These are phyloP conservation scores for Hirudo medicinalis DNA, from an alignment of 1,140 invertebrate genomes.

Conservation along the genomic window DNA sequence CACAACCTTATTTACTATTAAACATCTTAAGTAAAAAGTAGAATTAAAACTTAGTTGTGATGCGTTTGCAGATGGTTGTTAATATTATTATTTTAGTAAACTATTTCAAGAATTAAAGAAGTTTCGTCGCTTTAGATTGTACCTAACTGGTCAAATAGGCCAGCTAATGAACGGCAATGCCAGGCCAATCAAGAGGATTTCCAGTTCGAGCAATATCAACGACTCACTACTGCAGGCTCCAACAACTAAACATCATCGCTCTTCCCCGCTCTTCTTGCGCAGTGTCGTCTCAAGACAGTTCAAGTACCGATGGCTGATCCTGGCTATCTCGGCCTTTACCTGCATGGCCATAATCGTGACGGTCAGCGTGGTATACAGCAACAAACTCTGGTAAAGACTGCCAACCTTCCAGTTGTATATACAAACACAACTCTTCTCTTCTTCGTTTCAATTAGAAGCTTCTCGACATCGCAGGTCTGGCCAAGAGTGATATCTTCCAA, in stretches of 20 bases:
- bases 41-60: too few relatives aligned
- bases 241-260: neutral
- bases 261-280: slow-evolving; percentile 17
- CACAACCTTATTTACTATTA: too few relatives aligned
- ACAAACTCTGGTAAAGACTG: slow-evolving; percentile 5
- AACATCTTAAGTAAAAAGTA: too few relatives aligned
- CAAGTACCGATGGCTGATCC: slow-evolving; percentile 19
- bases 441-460: too few relatives aligned
- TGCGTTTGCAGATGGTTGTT: too few relatives aligned
- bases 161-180: slow-evolving; percentile 13
- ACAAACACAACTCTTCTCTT: too few relatives aligned
- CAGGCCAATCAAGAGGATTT: slow-evolving; percentile 4
- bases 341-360: slow-evolving; percentile 22
- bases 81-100: too few relatives aligned
- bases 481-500: too few relatives aligned
- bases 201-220: neutral
- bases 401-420: too few relatives aligned
- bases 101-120: too few relatives aligned
- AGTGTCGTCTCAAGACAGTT: slow-evolving; percentile 18
- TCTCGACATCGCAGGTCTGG: too few relatives aligned
- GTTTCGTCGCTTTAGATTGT: slow-evolving; percentile 10
- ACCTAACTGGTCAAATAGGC: slow-evolving; percentile 14
- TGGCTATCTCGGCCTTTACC: slow-evolving; percentile 17
- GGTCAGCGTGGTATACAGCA: slow-evolving; percentile 21
- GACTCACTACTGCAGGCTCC: neutral